Base-by-base conservation (phyloP, 30 jellyfish, hydroid and myxozoan species). In the Aurelia aurita region DNA sequence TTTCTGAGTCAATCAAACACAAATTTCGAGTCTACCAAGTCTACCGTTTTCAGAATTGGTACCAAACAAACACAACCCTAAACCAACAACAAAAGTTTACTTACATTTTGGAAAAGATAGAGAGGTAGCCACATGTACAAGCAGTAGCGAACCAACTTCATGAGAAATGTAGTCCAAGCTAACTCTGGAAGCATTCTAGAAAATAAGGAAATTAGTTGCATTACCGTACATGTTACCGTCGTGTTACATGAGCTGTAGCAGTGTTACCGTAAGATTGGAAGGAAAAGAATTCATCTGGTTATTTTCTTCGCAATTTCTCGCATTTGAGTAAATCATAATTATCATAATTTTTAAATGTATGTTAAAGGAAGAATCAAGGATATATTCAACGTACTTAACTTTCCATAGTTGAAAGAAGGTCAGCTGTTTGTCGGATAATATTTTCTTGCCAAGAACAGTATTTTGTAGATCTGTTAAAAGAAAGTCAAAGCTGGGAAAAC, bases 71-170 rank as follows among this genome's bases (percentile, higher is more conserved):
- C 16, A 47, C 10, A 47, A 10, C 59, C 16, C 10, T 47, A 55
- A 55, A 55, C 11, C 12, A 55, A 16, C 67, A 55, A 55, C 10
- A 6, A 25, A 16, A 14, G 0, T 18, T 3, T 23, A 77, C 90
- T 80, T 55, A 93, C 96, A 77, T 77, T 93, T 77, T 93, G 98
- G 66, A 57, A 81, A 44, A 93, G 89, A 35, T 93, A 93, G 80
- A 93, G 61, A 0, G 98, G 98, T 1, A 93, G 97, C 98, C 98
- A 93, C 98, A 93, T 93, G 70, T 93, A 93, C 72, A 93, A 73
- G 60, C 98, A 93, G 44, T 93, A 93, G 26, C 98, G 95, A n/a
- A 93, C 98, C 49, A 93, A 77, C 58, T 93, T 93, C 98, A 93
- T 88, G 32, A 97, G 74, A 58, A 93, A 83, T 55, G 91, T 87